Evolutionary conservation across 2,113 vertebrate species (phyloP).

Genomic region (Chaetura pelagica): DNA sequence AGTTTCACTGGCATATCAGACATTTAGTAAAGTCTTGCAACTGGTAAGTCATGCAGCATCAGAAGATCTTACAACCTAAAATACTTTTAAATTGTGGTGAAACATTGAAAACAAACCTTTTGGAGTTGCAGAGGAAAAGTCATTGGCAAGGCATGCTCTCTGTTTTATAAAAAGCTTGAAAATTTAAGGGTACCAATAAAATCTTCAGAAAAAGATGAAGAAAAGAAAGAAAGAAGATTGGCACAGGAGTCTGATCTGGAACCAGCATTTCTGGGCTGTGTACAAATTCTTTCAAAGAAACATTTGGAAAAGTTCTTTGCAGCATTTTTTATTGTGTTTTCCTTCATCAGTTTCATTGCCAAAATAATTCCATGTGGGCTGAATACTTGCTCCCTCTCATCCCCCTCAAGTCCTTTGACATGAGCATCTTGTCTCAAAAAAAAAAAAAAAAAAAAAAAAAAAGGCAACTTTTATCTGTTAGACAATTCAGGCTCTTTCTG

Average conservation of each 20-base stretch:
- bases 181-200: constrained; percentile 23
- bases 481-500: not conserved
- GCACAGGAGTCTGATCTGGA: not conserved
- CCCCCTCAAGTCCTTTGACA: constrained; percentile 2
- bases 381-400: not conserved
- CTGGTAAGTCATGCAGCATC: not conserved
- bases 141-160: not conserved
- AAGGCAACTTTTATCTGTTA: not conserved
- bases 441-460: not conserved
- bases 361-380: constrained; percentile 20
- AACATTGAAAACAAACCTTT: not conserved
- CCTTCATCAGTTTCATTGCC: constrained; percentile 17
- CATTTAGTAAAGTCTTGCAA: not conserved
- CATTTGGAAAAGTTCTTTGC: constrained; percentile 51
- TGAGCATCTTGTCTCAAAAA: not conserved
- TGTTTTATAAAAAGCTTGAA: not conserved
- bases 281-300: constrained; percentile 51
- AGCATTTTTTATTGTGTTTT: constrained; percentile 34
- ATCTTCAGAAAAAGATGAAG: constrained; percentile 1
- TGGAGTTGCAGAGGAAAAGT: not conserved
- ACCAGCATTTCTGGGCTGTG: constrained; percentile 28
- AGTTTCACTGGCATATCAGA: not conserved
- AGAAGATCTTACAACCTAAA: not conserved
- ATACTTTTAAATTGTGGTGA: not conserved
- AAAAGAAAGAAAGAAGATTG: not conserved